Evolutionary conservation across 2,888 invertebrate genomes (phyloP).

Genomic region (Noctua janthe): DNA sequence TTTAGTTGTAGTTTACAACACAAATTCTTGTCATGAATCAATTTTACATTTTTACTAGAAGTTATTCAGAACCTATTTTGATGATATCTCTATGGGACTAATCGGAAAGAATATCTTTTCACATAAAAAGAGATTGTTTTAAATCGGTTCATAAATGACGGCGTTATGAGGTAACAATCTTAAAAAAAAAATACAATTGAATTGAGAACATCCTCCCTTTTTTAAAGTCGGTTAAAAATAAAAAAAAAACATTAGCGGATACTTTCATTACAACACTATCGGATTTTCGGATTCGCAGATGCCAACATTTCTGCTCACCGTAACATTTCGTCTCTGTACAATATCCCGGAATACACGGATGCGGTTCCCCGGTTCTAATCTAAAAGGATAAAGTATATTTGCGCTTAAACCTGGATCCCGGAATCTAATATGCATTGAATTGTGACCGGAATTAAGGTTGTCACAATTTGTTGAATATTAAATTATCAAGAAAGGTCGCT

Average conservation of each 20-base stretch:
- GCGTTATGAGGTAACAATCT: too few species aligned
- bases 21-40: too few species aligned
- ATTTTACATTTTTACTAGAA: too few species aligned
- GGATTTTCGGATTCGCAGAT: not conserved
- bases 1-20: too few species aligned
- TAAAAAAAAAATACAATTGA: too few species aligned
- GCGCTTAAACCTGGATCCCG: slow-evolving; percentile 27
- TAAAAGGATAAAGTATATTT: slow-evolving; percentile 55
- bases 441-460: slow-evolving; percentile 41
- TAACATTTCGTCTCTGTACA: slow-evolving; percentile 19
- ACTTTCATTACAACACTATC: not conserved
- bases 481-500: slow-evolving; percentile 41
- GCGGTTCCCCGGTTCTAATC: slow-evolving; percentile 45
- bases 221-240: not conserved
- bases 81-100: too few species aligned
- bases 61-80: too few species aligned
- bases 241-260: not conserved
- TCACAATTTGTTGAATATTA: slow-evolving; percentile 49
- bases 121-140: too few species aligned
- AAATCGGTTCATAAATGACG: too few species aligned
- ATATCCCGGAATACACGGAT: slow-evolving; percentile 10
- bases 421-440: slow-evolving; percentile 52
- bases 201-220: too few species aligned
- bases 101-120: too few species aligned
- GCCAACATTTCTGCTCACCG: not conserved